Evolutionary conservation across 2,888 invertebrate genomes (phyloP), one percentile per base, ranked within the genome.

Genomic region (Hyalella azteca): DNA sequence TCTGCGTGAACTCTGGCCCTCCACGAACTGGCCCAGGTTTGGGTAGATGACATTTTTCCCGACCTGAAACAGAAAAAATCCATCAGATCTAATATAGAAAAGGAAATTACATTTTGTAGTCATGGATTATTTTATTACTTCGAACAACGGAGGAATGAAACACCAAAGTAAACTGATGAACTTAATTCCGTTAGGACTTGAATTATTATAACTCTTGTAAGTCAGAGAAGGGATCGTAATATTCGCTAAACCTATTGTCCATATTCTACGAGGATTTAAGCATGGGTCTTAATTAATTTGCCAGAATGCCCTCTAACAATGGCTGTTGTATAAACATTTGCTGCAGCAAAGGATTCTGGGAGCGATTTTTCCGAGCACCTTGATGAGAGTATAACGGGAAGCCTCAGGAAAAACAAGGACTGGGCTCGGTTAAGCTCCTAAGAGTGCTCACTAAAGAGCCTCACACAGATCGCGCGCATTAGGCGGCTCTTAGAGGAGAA

Each of bases 21-120:
- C 82, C 77, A 84, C 81, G 78, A 84, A 84, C 78, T 84, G 84
- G 32, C 84, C 84, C 50, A 82, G 75, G 73, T 84, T 84, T 19
- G 84, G 82, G 48, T 84, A 84, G 79, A 84, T 84, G 66, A 84
- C 84, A 81, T 84, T 84, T 73, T 84, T 84, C 36, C 84, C 84
- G 60, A 84, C 81, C 84, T 84, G 84, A 15, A 81, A 82, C 22
- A 79, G 48, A 82, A 40, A 22, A 60, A 11, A 36, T 19, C 9
- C 5, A 54, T 54, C 29, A 54, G 54, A 54, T 54, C 29, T 29
- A n/a, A n/a, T n/a, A n/a, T n/a, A n/a, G n/a, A n/a, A n/a, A n/a
- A n/a, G n/a, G n/a, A n/a, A n/a, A n/a, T n/a, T n/a, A n/a, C n/a
- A n/a, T n/a, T n/a, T n/a, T n/a, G n/a, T n/a, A n/a, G n/a, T n/a